phyloP scores from a whole-genome alignment of 1,140 invertebrate species.

The Hermetia illucens region DNA sequence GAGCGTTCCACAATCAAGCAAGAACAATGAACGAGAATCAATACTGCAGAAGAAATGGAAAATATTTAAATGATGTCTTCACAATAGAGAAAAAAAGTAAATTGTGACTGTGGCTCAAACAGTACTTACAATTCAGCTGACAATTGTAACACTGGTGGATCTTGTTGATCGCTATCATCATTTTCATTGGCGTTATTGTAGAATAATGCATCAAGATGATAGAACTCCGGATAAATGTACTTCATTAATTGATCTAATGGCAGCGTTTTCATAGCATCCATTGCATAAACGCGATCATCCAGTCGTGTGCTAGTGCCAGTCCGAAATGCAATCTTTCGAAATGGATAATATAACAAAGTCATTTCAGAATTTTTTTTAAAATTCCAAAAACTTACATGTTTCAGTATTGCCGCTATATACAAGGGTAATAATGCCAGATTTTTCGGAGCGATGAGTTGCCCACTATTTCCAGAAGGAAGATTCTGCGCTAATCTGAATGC shows the following conservation, averaged over 20 bases:
- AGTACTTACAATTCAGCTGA: slow-evolving; percentile 45
- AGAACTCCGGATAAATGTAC: slow-evolving; percentile 85
- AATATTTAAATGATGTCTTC: slow-evolving; percentile 1
- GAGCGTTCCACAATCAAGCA: slow-evolving; percentile 74
- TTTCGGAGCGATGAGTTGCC: slow-evolving; percentile 56
- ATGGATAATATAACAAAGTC: slow-evolving; percentile 1
- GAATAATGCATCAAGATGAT: slow-evolving; percentile 65
- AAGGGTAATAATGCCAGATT: slow-evolving; percentile 72
- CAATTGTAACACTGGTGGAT: slow-evolving; percentile 45
- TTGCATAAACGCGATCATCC: slow-evolving; percentile 84
- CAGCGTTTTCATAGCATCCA: slow-evolving; percentile 87
- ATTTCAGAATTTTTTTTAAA: slow-evolving; percentile 5
- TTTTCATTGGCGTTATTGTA: slow-evolving; percentile 38
- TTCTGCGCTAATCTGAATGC: slow-evolving; percentile 64
- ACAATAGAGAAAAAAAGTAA: neutral
- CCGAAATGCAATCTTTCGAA: slow-evolving; percentile 67
- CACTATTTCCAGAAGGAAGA: slow-evolving; percentile 36
- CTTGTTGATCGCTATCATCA: slow-evolving; percentile 39
- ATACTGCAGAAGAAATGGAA: slow-evolving; percentile 34
- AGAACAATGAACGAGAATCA: slow-evolving; percentile 77
- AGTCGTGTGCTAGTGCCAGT: slow-evolving; percentile 71
- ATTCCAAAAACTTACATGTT: slow-evolving; percentile 58
- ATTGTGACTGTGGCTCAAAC: neutral
- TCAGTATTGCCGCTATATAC: slow-evolving; percentile 81
- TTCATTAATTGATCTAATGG: slow-evolving; percentile 72